Evolutionary conservation across 2,797 vertebrate genomes (phyloP).

Genomic region (Percopsis omiscomaycus): DNA sequence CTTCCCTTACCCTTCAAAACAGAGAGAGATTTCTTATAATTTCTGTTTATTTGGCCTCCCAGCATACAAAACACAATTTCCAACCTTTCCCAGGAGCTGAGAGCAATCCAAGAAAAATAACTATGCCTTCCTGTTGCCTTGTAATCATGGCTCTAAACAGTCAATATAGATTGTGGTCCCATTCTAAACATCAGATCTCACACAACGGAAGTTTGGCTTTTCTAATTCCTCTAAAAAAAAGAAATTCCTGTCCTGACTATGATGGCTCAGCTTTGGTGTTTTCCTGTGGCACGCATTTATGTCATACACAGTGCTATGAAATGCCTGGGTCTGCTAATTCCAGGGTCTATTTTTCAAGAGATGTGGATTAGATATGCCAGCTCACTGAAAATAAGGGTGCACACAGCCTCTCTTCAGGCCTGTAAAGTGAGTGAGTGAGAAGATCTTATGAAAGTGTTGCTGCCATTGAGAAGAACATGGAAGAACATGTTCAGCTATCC

Average conservation of each 20-base stretch:
- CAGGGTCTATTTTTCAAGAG: conserved; percentile 15
- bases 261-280: conserved; percentile 43
- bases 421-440: neutral
- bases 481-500: neutral
- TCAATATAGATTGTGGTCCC: conserved; percentile 47
- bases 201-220: conserved; percentile 70
- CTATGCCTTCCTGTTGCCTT: conserved; percentile 54
- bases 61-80: conserved; percentile 55
- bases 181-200: conserved; percentile 63
- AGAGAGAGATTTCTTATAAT: conserved; percentile 30
- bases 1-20: conserved; percentile 20
- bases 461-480: neutral
- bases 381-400: conserved; percentile 22
- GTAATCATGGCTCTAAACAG: conserved; percentile 72
- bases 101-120: conserved; percentile 69
- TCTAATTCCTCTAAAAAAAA: conserved; percentile 57
- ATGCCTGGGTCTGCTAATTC: conserved; percentile 29
- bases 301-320: conserved; percentile 28
- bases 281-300: conserved; percentile 47
- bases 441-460: neutral
- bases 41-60: conserved; percentile 63
- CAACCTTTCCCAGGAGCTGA: conserved; percentile 67
- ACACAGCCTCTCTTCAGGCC: neutral
- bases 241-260: conserved; percentile 38
- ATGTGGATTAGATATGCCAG: conserved; percentile 18